These are phyloP conservation scores for Scelioninae gen. 2 DNA, from an alignment of 2,888 invertebrate species.

Conservation along the genomic window DNA sequence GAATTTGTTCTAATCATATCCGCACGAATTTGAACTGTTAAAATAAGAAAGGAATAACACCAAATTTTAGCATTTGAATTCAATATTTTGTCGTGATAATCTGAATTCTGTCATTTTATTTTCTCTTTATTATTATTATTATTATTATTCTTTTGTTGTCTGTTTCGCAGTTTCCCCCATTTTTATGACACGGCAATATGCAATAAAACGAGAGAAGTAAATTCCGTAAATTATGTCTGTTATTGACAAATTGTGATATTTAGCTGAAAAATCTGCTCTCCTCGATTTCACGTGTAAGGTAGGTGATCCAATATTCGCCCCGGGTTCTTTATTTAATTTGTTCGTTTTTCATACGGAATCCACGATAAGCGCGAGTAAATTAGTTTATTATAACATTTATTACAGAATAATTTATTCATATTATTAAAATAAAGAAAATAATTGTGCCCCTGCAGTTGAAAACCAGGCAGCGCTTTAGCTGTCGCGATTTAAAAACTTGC, in stretches of 20 bases:
- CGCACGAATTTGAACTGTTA: no score
- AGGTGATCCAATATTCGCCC: conserved; percentile 46
- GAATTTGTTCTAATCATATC: no score
- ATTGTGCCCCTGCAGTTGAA: no score
- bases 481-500: neutral
- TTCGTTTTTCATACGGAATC: conserved; percentile 32
- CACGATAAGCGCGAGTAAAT: conserved; percentile 26
- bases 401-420: conserved; percentile 14
- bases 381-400: conserved; percentile 26
- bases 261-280: conserved; percentile 38
- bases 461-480: no score
- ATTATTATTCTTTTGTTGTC: no score
- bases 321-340: conserved; percentile 36
- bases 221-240: conserved; percentile 20
- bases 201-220: conserved; percentile 12
- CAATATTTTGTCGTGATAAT: conserved; percentile 14
- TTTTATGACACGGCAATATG: neutral
- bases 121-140: conserved; percentile 7
- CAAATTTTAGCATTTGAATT: conserved; percentile 10
- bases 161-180: neutral
- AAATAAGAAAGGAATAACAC: no score
- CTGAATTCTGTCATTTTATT: neutral
- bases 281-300: conserved; percentile 39
- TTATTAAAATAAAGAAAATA: no score
- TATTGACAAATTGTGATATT: conserved; percentile 38